These are phyloP conservation scores for Lutraria lutraria DNA, from an alignment of 2,888 invertebrate species.

Conservation along the genomic window DNA sequence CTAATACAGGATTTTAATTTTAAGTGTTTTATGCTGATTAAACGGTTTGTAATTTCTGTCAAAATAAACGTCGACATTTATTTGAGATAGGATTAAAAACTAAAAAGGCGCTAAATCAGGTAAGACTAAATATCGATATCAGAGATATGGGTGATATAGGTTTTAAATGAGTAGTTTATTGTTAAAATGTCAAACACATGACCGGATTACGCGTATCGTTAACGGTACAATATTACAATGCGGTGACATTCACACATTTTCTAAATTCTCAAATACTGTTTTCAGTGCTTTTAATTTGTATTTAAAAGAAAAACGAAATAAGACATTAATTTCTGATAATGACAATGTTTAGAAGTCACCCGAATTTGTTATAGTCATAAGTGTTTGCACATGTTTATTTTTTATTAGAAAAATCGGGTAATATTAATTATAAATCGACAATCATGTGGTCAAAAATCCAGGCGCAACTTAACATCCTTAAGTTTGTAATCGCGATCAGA, in stretches of 20 bases:
- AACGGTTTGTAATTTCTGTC: conserved; percentile 9
- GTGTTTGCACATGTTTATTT: no score
- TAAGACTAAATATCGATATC: neutral
- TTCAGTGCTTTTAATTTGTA: no score
- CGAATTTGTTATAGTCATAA: no score
- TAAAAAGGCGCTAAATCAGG: neutral
- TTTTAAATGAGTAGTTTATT: neutral
- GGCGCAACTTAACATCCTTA: no score
- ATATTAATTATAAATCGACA: no score
- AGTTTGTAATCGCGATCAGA: no score
- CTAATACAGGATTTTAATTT: neutral
- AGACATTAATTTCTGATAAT: no score
- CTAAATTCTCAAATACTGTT: neutral
- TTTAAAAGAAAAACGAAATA: no score
- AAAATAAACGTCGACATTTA: neutral
- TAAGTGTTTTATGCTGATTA: neutral
- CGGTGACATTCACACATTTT: neutral
- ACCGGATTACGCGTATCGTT: neutral
- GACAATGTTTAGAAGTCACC: no score
- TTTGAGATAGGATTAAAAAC: conserved; percentile 4
- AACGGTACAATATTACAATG: neutral
- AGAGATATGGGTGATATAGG: neutral
- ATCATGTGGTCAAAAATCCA: no score
- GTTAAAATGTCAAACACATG: neutral
- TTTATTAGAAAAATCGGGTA: no score